phyloP scores from a whole-genome alignment of 2,888 invertebrate genomes.

The Microdon myrmicae region DNA sequence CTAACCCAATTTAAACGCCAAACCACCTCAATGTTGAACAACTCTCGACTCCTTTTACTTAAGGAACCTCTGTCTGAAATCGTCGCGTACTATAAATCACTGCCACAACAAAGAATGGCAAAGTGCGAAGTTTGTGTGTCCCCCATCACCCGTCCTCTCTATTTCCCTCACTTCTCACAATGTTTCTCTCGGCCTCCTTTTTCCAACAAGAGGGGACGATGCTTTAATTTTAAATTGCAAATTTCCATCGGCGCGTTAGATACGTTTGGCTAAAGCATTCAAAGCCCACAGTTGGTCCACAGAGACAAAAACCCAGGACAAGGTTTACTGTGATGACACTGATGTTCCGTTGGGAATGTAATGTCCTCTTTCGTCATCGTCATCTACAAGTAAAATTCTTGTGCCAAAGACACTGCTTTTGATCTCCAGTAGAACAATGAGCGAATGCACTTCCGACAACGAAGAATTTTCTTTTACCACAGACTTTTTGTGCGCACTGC shows the following conservation, averaged over 20 bases:
- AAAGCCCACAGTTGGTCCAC: slow-evolving; percentile 2
- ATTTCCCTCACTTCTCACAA: too few relatives aligned
- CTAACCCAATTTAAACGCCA: too few relatives aligned
- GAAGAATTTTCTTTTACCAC: slow-evolving; percentile 4
- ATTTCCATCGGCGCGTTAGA: slow-evolving; percentile 44
- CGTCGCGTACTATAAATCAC: too few relatives aligned
- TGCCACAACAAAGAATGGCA: too few relatives aligned
- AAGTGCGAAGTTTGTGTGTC: too few relatives aligned
- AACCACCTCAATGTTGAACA: too few relatives aligned
- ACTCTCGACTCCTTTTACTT: too few relatives aligned
- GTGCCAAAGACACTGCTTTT: slow-evolving; percentile 38
- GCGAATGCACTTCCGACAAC: slow-evolving; percentile 40
- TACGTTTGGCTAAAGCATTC: slow-evolving; percentile 1
- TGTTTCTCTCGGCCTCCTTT: too few relatives aligned
- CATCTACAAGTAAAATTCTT: slow-evolving; percentile 16
- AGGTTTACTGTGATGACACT: slow-evolving; percentile 13
- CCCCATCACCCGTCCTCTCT: too few relatives aligned
- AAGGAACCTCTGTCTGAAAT: too few relatives aligned
- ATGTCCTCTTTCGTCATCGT: slow-evolving; percentile 22
- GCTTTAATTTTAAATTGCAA: slow-evolving; percentile 46
- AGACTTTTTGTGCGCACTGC: too few relatives aligned
- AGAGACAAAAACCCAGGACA: slow-evolving; percentile 5
- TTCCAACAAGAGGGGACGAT: too few relatives aligned
- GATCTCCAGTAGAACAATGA: slow-evolving; percentile 20
- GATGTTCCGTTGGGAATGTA: slow-evolving; percentile 17